Evolutionary conservation across 1,140 invertebrate genomes (phyloP).

Genomic region (Drosophila sulfurigaster): DNA sequence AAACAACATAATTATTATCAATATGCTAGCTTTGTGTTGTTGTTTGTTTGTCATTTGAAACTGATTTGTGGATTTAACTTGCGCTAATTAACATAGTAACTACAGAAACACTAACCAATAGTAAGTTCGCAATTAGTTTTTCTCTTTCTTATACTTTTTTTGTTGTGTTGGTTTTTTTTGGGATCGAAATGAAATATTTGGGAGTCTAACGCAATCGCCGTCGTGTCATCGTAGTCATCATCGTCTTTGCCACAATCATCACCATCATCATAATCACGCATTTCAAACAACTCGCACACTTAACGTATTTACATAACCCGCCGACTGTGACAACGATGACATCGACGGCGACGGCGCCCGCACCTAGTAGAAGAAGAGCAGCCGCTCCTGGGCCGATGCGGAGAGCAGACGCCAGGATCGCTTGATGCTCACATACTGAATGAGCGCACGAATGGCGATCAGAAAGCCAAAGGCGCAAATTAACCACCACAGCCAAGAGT

Average conservation of each 20-base stretch:
- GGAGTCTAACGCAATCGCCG: conserved; percentile 13
- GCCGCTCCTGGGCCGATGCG: conserved; percentile 92
- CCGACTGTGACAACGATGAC: conserved; percentile 23
- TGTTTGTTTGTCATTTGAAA: conserved; percentile 12
- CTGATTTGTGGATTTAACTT: conserved; percentile 47
- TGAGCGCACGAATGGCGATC: conserved; percentile 94
- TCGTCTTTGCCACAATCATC: not conserved
- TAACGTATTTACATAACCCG: conserved; percentile 71
- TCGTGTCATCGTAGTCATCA: conserved; percentile 10
- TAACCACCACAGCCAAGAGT: conserved; percentile 95
- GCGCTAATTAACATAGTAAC: conserved; percentile 76
- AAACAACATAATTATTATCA: conserved; percentile 28
- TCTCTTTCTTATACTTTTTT: conserved; percentile 12
- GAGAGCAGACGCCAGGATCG: conserved; percentile 94
- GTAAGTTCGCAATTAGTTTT: conserved; percentile 45
- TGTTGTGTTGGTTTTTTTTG: conserved; percentile 18
- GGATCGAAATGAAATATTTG: conserved; percentile 36
- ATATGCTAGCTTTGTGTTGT: conserved; percentile 48
- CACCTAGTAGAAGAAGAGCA: conserved; percentile 93
- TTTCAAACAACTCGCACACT: conserved; percentile 33
- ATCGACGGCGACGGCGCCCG: conserved; percentile 41
- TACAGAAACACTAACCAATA: conserved; percentile 72
- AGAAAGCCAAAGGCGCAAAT: conserved; percentile 95
- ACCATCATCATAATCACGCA: not conserved
- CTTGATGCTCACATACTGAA: conserved; percentile 96